Evolutionary conservation across 2,797 vertebrate species (phyloP).

Genomic region (Enteromius argenteus): DNA sequence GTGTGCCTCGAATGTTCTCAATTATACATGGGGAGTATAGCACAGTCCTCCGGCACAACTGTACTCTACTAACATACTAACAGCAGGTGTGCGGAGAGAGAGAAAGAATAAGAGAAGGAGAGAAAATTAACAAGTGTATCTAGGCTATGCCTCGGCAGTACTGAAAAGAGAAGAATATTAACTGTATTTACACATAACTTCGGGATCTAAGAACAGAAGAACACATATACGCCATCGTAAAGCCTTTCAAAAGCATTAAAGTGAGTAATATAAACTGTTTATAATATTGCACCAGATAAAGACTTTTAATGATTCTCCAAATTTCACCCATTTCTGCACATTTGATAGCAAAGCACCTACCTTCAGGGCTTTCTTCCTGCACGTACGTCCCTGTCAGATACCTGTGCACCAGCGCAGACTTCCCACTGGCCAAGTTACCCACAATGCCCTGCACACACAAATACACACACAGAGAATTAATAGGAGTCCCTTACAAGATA

Average conservation of each 20-base stretch:
- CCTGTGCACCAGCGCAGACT: conserved; percentile 94
- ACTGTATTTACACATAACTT: not conserved
- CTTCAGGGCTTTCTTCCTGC: conserved; percentile 97
- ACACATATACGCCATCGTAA: not conserved
- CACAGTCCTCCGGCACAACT: not conserved
- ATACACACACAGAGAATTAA: not conserved
- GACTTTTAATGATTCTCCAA: not conserved
- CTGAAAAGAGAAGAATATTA: not conserved
- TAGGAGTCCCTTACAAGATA: not conserved
- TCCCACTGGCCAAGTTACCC: conserved; percentile 95
- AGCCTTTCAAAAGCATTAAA: not conserved
- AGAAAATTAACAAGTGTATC: conserved; percentile 6
- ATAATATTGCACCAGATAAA: not conserved
- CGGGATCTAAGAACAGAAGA: not conserved
- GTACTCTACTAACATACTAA: not conserved
- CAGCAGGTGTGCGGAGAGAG: conserved; percentile 10
- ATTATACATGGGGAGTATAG: conserved; percentile 70
- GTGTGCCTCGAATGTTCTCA: conserved; percentile 49
- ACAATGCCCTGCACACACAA: conserved; percentile 87
- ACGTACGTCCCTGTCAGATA: conserved; percentile 97
- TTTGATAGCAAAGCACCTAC: conserved; percentile 69
- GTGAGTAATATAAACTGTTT: not conserved
- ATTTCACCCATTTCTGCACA: not conserved
- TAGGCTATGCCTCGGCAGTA: not conserved
- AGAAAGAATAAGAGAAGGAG: not conserved